Conservation (phyloP, 2,888 invertebrate genomes). For the Caenorhabditis zanzibari region DNA sequence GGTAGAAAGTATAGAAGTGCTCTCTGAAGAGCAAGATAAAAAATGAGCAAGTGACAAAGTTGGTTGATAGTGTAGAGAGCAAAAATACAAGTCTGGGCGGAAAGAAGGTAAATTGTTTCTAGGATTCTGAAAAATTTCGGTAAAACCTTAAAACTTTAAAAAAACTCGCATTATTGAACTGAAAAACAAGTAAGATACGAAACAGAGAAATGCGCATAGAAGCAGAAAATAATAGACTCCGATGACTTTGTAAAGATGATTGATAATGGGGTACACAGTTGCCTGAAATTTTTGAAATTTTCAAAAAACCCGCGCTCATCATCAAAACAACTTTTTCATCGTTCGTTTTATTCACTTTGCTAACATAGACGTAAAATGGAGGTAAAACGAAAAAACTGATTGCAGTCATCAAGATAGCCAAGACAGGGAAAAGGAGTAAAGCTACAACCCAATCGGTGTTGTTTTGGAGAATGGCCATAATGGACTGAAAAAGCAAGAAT, state of each 20-base stretch:
- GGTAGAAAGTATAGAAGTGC: no score
- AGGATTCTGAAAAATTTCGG: no score
- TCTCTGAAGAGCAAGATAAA: not conserved
- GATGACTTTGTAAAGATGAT: not conserved
- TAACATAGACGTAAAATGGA: slow-evolving; percentile 2
- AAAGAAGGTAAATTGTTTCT: no score
- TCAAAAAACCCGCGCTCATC: no score
- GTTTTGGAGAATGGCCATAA: no score
- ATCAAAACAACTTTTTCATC: not conserved
- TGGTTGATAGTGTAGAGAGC: not conserved
- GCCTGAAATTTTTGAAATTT: no score
- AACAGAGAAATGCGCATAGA: no score
- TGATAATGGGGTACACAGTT: not conserved
- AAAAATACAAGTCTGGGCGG: no score
- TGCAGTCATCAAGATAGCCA: not conserved
- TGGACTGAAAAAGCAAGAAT: no score
- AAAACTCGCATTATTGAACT: not conserved
- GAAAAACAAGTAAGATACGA: no score
- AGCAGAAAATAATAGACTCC: not conserved
- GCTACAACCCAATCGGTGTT: not conserved
- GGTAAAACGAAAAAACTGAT: not conserved
- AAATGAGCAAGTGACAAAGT: not conserved
- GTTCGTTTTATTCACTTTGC: not conserved
- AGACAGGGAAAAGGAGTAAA: not conserved
- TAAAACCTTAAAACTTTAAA: not conserved